phyloP scores from a whole-genome alignment of 2,113 vertebrate genomes.

The Bettongia penicillata region DNA sequence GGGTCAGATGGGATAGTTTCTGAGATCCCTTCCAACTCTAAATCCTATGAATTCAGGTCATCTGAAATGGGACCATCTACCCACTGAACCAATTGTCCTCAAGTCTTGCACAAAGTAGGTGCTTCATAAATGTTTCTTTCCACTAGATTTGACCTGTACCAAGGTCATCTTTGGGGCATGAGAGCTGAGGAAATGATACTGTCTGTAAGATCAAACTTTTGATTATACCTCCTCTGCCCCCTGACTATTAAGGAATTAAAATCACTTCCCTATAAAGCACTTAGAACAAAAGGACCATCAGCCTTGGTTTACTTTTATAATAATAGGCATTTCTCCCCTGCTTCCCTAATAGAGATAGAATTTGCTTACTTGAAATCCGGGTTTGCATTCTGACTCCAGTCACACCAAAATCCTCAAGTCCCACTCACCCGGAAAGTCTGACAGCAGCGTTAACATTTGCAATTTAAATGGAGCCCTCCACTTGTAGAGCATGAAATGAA shows the following conservation, averaged over 20 bases:
- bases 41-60: no score
- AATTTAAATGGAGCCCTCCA: not conserved
- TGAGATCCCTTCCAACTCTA: no score
- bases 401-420: slow-evolving; percentile 12
- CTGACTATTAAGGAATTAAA: slow-evolving; percentile 31
- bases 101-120: not conserved
- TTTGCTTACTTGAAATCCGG: not conserved
- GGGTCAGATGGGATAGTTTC: no score
- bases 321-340: not conserved
- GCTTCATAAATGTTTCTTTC: not conserved
- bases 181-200: not conserved
- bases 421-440: slow-evolving; percentile 10
- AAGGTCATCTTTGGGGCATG: not conserved
- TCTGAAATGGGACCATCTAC: no score
- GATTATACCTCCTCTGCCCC: not conserved
- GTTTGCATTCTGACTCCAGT: slow-evolving; percentile 10
- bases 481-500: not conserved
- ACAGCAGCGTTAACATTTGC: slow-evolving; percentile 31
- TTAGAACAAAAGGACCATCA: slow-evolving; percentile 31
- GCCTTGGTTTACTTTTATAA: slow-evolving; percentile 21
- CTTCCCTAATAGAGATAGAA: not conserved
- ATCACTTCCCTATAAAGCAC: slow-evolving; percentile 12
- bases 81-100: not conserved
- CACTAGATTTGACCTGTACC: not conserved
- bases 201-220: not conserved